These are phyloP conservation scores for Heterodera schachtii DNA, from an alignment of 1,140 invertebrate species.

Conservation along the genomic window DNA sequence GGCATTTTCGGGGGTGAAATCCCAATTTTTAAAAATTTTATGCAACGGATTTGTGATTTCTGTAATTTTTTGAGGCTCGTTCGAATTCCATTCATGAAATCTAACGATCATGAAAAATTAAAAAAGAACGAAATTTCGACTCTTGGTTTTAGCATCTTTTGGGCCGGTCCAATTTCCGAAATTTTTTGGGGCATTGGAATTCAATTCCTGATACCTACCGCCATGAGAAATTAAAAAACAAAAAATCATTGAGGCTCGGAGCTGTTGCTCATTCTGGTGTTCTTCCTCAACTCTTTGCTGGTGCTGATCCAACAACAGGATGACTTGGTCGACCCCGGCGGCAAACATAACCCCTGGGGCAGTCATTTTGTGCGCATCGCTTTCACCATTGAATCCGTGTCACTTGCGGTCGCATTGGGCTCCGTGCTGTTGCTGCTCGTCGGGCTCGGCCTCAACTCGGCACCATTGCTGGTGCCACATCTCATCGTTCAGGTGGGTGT, in stretches of 20 bases:
- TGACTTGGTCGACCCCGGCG: conserved; percentile 21
- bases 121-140: no score
- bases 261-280: conserved; percentile 34
- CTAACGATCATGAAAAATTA: no score
- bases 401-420: conserved; percentile 46
- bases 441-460: conserved; percentile 53
- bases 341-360: conserved; percentile 18
- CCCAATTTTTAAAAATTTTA: no score
- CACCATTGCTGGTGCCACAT: conserved; percentile 58
- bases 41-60: no score
- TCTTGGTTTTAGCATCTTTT: no score
- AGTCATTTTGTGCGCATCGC: conserved; percentile 54
- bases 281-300: conserved; percentile 52
- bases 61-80: no score
- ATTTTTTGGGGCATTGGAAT: no score
- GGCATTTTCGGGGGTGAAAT: no score
- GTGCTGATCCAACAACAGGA: conserved; percentile 58
- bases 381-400: conserved; percentile 48
- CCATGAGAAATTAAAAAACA: no score
- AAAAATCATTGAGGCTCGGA: conserved; percentile 6
- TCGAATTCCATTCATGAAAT: no score
- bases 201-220: no score
- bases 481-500: conserved; percentile 56
- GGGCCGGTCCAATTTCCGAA: no score
- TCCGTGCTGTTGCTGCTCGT: conserved; percentile 55